Evolutionary conservation across 2,888 invertebrate genomes (phyloP).

Genomic region (Epiblema foenella): DNA sequence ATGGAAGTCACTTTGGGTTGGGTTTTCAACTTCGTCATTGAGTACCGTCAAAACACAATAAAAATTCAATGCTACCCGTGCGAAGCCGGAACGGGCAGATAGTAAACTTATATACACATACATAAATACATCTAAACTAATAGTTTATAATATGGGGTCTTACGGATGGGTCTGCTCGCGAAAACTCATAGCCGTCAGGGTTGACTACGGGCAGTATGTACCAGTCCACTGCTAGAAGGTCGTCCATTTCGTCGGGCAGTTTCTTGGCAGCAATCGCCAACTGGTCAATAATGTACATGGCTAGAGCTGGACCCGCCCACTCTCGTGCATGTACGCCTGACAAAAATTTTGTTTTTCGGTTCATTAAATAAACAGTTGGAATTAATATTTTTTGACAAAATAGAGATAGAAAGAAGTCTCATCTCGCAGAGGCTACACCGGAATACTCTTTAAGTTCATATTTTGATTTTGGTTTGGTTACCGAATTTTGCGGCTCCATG

Average conservation of each 20-base stretch:
- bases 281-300: slow-evolving; percentile 14
- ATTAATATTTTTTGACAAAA: not conserved
- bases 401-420: not conserved
- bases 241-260: not conserved
- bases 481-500: no score
- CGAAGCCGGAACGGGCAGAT: no score
- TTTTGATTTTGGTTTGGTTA: no score
- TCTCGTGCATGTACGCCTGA: slow-evolving; percentile 12
- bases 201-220: slow-evolving; percentile 22
- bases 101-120: no score
- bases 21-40: no score
- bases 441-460: no score
- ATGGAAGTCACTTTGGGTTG: no score
- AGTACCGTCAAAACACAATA: no score
- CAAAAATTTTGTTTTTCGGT: no score
- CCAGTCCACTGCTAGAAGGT: slow-evolving; percentile 3
- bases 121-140: not conserved
- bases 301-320: slow-evolving; percentile 7
- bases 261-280: not conserved
- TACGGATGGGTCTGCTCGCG: not conserved
- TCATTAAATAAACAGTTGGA: no score
- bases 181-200: slow-evolving; percentile 15
- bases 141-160: not conserved
- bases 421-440: no score
- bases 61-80: no score